A percentile compares a stretch with the other conserved stretches of the same genome.
Evolutionary conservation across 2,113 vertebrate species (phyloP).

Genomic region (Leucopsar rothschildi): DNA sequence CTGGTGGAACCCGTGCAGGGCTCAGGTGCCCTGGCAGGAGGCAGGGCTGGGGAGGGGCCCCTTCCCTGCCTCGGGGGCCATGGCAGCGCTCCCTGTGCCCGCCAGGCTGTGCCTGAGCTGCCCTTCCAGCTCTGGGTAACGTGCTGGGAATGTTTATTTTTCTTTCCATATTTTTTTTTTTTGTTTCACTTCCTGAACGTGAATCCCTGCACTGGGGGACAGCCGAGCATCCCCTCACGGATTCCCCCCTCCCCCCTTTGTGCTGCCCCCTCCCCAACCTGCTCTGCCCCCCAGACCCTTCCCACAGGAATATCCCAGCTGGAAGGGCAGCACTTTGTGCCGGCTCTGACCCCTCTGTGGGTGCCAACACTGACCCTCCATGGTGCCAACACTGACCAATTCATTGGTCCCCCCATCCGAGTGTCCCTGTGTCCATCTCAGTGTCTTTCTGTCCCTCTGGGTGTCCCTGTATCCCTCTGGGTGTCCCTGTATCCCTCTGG

Average conservation of each 20-base stretch:
- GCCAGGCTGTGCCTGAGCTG: not conserved
- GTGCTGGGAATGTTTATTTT: rapidly evolving
- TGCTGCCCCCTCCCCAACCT: not conserved
- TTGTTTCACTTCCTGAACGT: not conserved
- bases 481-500: not conserved
- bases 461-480: not conserved
- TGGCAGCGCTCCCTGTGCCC: rapidly evolving
- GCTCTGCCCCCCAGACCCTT: not conserved
- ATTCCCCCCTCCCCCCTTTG: not conserved
- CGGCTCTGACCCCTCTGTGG: not conserved
- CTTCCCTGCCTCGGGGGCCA: not conserved
- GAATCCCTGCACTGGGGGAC: rapidly evolving
- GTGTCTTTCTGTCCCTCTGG: not conserved
- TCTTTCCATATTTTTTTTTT: not conserved
- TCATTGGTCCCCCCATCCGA: no score
- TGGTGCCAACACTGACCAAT: not conserved
- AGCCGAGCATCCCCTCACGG: not conserved
- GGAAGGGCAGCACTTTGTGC: not conserved
- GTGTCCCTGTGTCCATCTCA: not conserved
- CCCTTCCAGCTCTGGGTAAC: not conserved
- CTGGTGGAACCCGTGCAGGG: not conserved
- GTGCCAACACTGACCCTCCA: not conserved
- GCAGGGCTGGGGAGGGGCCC: not conserved
- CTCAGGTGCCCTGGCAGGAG: not conserved
- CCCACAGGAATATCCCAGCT: rapidly evolving